Percentiles rank a stretch among this genome's conserved stretches.
These are phyloP conservation scores for Drosophila lacicola DNA, from an alignment of 2,888 invertebrate species.

Conservation along the genomic window DNA sequence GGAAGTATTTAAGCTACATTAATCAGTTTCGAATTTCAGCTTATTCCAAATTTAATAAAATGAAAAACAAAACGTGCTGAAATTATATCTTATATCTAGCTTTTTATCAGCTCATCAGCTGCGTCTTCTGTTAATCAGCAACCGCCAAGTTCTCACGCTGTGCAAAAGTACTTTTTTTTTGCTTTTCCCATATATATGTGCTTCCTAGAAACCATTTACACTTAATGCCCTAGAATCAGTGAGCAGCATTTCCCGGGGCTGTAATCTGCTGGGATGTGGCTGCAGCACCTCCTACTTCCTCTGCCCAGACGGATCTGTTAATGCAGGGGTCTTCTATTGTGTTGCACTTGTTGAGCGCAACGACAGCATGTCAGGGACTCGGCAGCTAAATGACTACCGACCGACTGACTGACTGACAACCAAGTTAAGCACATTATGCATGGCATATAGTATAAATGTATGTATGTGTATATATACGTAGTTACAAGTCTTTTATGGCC, in stretches of 20 bases:
- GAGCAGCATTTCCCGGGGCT: constrained; percentile 35
- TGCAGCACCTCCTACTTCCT: constrained; percentile 56
- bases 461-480: constrained; percentile 12
- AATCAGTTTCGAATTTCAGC: too few relatives aligned
- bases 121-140: constrained; percentile 14
- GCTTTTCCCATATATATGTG: neutral
- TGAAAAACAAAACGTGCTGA: neutral
- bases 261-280: constrained; percentile 25
- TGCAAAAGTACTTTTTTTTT: constrained; percentile 16
- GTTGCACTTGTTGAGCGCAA: constrained; percentile 57
- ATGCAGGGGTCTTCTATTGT: constrained; percentile 37
- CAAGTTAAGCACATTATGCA: constrained; percentile 72
- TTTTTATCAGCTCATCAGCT: constrained; percentile 2
- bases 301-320: constrained; percentile 9
- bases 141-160: constrained; percentile 39
- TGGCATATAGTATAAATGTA: constrained; percentile 11
- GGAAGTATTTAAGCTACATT: neutral
- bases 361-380: constrained; percentile 31
- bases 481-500: constrained; percentile 72
- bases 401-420: constrained; percentile 48
- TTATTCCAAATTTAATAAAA: neutral
- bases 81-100: neutral
- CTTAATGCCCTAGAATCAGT: constrained; percentile 53
- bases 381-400: constrained; percentile 30
- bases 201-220: constrained; percentile 53